Conservation (phyloP, 2,888 invertebrate genomes). For the Drosophila austrosaltans region DNA sequence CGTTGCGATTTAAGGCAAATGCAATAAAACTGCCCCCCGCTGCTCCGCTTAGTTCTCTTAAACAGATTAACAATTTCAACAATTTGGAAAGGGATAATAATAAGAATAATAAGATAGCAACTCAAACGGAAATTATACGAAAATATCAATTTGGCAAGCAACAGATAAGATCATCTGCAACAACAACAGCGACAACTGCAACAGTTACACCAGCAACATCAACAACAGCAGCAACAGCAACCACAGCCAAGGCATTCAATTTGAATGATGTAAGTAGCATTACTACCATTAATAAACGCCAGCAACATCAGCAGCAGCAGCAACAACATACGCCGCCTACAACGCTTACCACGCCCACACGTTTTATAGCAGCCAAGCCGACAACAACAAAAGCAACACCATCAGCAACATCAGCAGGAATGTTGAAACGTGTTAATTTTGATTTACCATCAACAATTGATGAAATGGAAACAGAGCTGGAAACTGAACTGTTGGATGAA, state of each 20-base stretch:
- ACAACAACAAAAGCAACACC: constrained; percentile 11
- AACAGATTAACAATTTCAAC: not conserved
- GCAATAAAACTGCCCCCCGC: constrained; percentile 37
- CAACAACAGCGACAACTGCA: constrained; percentile 33
- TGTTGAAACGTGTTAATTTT: constrained; percentile 73
- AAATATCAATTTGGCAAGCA: constrained; percentile 43
- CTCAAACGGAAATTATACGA: constrained; percentile 32
- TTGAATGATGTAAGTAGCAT: constrained; percentile 75
- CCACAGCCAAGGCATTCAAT: constrained; percentile 63
- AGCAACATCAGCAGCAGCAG: constrained; percentile 29
- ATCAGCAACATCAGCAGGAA: constrained; percentile 41
- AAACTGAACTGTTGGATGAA: constrained; percentile 26
- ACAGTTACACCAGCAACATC: constrained; percentile 21
- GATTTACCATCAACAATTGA: constrained; percentile 67
- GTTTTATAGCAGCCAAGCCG: constrained; percentile 68
- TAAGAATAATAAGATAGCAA: constrained; percentile 24
- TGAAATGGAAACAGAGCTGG: constrained; percentile 46
- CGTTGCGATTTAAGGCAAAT: constrained; percentile 44
- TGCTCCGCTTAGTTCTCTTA: not conserved
- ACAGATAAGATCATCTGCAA: constrained; percentile 28
- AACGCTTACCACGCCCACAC: constrained; percentile 71
- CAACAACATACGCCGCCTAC: constrained; percentile 57
- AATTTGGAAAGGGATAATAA: not conserved
- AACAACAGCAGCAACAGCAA: constrained; percentile 28
- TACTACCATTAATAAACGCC: constrained; percentile 58